These are phyloP conservation scores for Nephila pilipes DNA, from an alignment of 1,140 invertebrate species.

Conservation along the genomic window DNA sequence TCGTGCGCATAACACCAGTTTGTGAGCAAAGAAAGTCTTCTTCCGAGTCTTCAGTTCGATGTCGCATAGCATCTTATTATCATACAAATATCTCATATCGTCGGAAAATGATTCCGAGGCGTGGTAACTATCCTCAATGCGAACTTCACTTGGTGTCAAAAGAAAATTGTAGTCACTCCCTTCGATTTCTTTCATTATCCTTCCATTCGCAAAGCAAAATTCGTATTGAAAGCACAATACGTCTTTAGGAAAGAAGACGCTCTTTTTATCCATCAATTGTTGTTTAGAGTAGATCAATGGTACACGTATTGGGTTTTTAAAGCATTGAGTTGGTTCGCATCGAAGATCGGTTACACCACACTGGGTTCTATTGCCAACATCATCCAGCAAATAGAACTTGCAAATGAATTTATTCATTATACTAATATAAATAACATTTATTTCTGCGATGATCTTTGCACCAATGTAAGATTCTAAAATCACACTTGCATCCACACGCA, in stretches of 20 bases:
- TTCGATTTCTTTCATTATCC: background rate
- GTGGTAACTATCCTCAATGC: background rate
- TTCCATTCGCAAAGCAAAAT: background rate
- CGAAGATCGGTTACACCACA: background rate
- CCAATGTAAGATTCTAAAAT: background rate
- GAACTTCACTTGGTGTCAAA: background rate
- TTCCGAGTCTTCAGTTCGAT: background rate
- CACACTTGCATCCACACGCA: background rate
- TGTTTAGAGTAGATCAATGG: background rate
- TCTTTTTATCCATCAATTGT: background rate
- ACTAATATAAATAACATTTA: background rate
- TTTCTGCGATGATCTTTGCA: background rate
- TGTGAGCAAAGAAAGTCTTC: background rate
- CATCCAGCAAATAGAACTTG: background rate
- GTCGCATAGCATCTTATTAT: background rate
- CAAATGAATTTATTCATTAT: background rate
- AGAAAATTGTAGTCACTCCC: background rate
- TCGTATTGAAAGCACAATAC: background rate
- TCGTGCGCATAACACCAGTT: background rate
- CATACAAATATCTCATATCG: background rate
- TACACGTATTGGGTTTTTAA: background rate
- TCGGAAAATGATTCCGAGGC: background rate
- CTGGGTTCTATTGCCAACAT: background rate
- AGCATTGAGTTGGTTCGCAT: too few species aligned
- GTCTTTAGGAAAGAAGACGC: background rate